Conservation (phyloP, 2,113 vertebrate species). For the Symphodus melops region DNA sequence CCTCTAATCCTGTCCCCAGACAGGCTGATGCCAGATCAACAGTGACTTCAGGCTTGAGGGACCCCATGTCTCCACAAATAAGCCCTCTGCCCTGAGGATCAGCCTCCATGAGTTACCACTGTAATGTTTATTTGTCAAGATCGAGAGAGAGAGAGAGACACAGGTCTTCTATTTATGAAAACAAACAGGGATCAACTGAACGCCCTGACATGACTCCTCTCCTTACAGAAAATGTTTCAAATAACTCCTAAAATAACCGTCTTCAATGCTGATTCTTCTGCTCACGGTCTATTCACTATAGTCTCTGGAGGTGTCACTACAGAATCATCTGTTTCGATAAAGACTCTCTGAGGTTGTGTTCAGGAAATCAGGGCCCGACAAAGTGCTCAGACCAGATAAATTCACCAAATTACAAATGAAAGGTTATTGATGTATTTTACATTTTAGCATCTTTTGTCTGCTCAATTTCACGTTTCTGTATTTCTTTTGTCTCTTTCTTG, state of each 20-base stretch:
- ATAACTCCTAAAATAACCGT: too few species aligned
- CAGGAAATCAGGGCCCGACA: too few species aligned
- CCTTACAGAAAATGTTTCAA: too few species aligned
- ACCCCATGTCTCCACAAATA: constrained; percentile 53
- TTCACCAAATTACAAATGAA: too few species aligned
- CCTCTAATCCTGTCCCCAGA: constrained; percentile 81
- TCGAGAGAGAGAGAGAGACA: neutral
- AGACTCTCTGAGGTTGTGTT: too few species aligned
- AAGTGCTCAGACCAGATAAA: too few species aligned
- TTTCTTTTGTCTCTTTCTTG: too few species aligned
- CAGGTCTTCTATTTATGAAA: neutral
- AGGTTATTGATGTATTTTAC: too few species aligned
- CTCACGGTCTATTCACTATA: neutral
- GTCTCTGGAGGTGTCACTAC: neutral
- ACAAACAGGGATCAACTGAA: neutral
- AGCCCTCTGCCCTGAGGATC: constrained; percentile 29
- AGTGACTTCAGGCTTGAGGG: constrained; percentile 53
- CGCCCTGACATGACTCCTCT: neutral
- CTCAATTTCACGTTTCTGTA: too few species aligned
- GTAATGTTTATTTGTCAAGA: neutral
- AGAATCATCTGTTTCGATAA: neutral
- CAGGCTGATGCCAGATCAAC: constrained; percentile 79
- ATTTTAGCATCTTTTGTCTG: too few species aligned
- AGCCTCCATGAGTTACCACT: constrained; percentile 17
- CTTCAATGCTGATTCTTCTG: too few species aligned